Base-by-base conservation (phyloP, 2,113 vertebrate genomes). In the Antechinus stuartii region DNA sequence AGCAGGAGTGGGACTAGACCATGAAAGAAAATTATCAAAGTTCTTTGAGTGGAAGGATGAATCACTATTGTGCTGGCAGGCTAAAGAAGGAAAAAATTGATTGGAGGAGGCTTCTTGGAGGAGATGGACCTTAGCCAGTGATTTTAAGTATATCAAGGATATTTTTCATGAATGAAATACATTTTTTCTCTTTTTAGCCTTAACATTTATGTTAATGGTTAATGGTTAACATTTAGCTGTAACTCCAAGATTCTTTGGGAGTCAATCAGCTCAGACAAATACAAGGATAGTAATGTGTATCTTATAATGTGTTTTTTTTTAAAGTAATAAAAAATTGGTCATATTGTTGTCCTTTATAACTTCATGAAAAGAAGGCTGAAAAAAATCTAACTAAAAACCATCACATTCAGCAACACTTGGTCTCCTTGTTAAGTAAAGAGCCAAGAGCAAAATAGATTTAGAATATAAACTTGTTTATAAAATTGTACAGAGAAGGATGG, bases 221-320 rank as follows among this genome's bases (percentile, higher is more conserved):
- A 42, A 42, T 84, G 68, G 35, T 84, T 84, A 42, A 84, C 6
- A 84, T 42, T 84, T 84, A 42, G n/a, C 68, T 84, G n/a, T 84
- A 42, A 84, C n/a, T 84, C 35, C 68, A 84, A 53, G 89, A 54
- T 96, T n/a, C 84, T 94, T 94, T 91, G 57, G 92, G 95, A 61
- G 22, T 16, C 55, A 76, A 7, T 24, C 46, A 46, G 50, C 12
- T 0, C 54, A 56, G 84, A 23, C 54, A 56, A 90, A 23, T 55
- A 89, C 95, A 54, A 54, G 46, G 14, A 84, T 24, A 49, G 2
- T 94, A 93, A 94, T 94, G 42, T 56, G 16, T 84, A 49, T 76
- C 35, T 19, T 23, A 42, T 84, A 49, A 49, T 26, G 22, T 8
- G 35, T 42, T 14, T n/a, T 84, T 84, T 54, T 89, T 42, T 42